Conservation (phyloP, 2,888 invertebrate genomes). For the Polydesmus complanatus region DNA sequence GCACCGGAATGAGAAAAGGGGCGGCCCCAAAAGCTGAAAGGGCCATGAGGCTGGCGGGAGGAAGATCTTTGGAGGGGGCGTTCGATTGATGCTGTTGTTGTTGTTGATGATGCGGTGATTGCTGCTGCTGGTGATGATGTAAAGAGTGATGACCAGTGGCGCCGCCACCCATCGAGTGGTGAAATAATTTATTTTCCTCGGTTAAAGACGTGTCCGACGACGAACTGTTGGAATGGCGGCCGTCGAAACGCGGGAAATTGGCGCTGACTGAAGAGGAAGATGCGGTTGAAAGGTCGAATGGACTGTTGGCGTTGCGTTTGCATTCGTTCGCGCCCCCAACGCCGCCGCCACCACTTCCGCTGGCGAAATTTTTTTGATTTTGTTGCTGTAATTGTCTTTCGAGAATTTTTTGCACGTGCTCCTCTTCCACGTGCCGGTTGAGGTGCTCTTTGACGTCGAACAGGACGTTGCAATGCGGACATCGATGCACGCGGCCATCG, state of each 20-base stretch:
- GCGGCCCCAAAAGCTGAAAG: conserved; percentile 11
- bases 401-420: conserved; percentile 24
- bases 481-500: conserved; percentile 23
- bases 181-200: conserved; percentile 89
- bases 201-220: conserved; percentile 90
- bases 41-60: conserved; percentile 15
- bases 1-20: conserved; percentile 7
- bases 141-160: conserved; percentile 19
- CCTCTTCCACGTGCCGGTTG: conserved; percentile 38
- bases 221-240: conserved; percentile 17
- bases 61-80: conserved; percentile 12
- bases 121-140: conserved; percentile 16
- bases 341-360: not conserved
- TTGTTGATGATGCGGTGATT: conserved; percentile 5
- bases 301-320: not conserved
- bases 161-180: too few species aligned
- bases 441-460: conserved; percentile 42
- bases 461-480: conserved; percentile 31
- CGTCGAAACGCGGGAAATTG: not conserved
- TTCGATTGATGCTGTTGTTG: not conserved
- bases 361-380: conserved; percentile 12
- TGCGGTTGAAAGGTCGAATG: conserved; percentile 10
- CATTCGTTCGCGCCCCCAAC: not conserved
- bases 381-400: conserved; percentile 24
- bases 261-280: not conserved